phyloP scores from a whole-genome alignment of 2,888 invertebrate species.

The Troides oblongomaculatus region DNA sequence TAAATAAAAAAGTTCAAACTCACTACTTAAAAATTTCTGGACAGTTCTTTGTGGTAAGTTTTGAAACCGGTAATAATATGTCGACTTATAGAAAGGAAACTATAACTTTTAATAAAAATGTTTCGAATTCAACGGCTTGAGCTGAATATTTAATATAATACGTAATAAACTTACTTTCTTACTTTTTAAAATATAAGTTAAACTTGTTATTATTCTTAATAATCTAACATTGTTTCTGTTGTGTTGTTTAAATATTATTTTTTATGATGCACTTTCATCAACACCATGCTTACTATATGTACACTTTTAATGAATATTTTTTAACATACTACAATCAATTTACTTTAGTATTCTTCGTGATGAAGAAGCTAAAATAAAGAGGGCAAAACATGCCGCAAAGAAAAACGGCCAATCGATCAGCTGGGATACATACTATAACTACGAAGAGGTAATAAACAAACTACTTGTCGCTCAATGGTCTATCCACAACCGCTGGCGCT shows the following conservation, averaged over 20 bases:
- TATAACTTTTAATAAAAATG: neutral
- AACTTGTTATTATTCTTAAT: neutral
- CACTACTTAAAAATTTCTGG: neutral
- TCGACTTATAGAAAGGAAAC: neutral
- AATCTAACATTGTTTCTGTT: neutral
- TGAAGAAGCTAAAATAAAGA: constrained; percentile 53
- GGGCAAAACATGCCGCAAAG: constrained; percentile 42
- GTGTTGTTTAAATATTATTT: neutral
- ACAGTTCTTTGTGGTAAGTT: neutral
- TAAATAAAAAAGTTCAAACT: neutral
- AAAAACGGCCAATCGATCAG: constrained; percentile 54
- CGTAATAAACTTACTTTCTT: neutral
- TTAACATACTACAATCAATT: neutral
- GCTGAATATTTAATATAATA: neutral
- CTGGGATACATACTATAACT: constrained; percentile 62
- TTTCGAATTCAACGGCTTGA: neutral
- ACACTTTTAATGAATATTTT: neutral
- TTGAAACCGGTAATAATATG: neutral
- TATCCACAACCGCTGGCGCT: neutral
- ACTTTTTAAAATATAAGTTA: neutral
- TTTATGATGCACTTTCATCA: too few species aligned
- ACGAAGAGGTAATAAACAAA: constrained; percentile 49
- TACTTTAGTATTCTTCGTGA: constrained; percentile 51
- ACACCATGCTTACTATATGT: neutral
- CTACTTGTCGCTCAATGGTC: neutral